Base-by-base conservation (phyloP, 2,888 invertebrate genomes). In the Dynastes hyllus region DNA sequence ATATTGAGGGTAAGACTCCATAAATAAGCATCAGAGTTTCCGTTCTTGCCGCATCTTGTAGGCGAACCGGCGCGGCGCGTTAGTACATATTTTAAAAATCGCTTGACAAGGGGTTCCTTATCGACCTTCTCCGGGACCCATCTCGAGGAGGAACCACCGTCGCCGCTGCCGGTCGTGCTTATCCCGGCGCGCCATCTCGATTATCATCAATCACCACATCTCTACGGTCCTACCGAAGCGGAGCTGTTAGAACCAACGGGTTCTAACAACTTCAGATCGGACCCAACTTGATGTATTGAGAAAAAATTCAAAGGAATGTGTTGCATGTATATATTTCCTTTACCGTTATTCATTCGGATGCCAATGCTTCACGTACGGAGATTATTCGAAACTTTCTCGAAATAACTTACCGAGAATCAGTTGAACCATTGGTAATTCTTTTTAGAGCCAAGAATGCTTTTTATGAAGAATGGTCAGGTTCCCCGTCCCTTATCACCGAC, bases 81-180 rank as follows among this genome's bases (percentile, higher is more conserved):
- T 58, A 61, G 32, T 58, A 73, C 73, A 58, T 73, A 73, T 61
- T 73, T 73, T 73, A 73, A 73, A 73, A 73, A 58, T 73, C 73
- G 73, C 61, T 73, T 73, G 73, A 73, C 73, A 73, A 71, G 61
- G 73, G 73, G 58, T 73, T 73, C 37, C 61, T 73, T 73, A 73
- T 73, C 73, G 73, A 58, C n/a, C 51, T n/a, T n/a, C 32, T 22
- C 73, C 45, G 58, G 45, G 11, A 11, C 22, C 73, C 8, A 29
- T 58, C 16, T 50, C 40, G 73, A 22, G 45, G 22, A 40, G 37
- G 22, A 40, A 22, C 55, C 58, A 40, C 16, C 37, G 55, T 11
- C 13, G 27, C 55, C 37, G 58, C 16, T n/a, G 37, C 22, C 13
- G 40, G 40, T 58, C 73, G 16, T 40, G n/a, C 16, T 69, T 58